Base-by-base conservation (phyloP, 1,140 invertebrate species). In the Drosophila biarmipes region DNA sequence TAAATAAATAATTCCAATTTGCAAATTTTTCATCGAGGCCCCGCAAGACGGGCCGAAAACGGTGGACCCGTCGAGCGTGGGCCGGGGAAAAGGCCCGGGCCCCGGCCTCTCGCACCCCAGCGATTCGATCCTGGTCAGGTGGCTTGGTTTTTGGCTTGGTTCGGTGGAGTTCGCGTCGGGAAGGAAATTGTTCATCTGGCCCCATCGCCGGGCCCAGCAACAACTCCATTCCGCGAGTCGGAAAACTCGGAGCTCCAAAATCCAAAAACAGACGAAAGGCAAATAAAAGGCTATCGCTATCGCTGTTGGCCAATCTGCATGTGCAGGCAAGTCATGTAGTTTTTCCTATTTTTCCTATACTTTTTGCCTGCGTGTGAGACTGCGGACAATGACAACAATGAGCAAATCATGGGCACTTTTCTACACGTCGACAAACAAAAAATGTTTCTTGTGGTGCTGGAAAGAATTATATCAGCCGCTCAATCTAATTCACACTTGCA, bases 251-350 rank as follows among this genome's bases (percentile, higher is more conserved):
- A 15, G 40, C 43, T 40, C 45, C 17, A 27, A 57, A 76, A 53
- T 11, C 51, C 24, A 29, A 66, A 66, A 58, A 59, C 40, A 72
- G 62, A 67, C 62, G 66, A 64, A 81, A 62, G 66, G 46, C 43
- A 75, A 74, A 79, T 59, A 78, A 86, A 89, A 89, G 85, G 84
- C 84, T 89, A 89, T 84, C 84, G 79, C 84, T 89, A 89, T 89
- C 84, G 85, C 85, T 78, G 40, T 69, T 84, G 80, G 80, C 77
- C 80, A 89, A 89, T 89, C 84, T 89, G 84, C 84, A 89, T 89
- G 76, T 82, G 81, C 84, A 56, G 54, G 24, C 58, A 49, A 64
- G 35, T 14, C 10, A 11, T 10, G 15, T 31, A 31, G 1, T 31
- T 31, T 31, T 42, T 11, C 43, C 35, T 27, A 29, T 56, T 48